Percentiles rank a stretch among this genome's conserved stretches.
Evolutionary conservation across 2,797 vertebrate species (phyloP).

Genomic region (Ptychobarbus kaznakovi): DNA sequence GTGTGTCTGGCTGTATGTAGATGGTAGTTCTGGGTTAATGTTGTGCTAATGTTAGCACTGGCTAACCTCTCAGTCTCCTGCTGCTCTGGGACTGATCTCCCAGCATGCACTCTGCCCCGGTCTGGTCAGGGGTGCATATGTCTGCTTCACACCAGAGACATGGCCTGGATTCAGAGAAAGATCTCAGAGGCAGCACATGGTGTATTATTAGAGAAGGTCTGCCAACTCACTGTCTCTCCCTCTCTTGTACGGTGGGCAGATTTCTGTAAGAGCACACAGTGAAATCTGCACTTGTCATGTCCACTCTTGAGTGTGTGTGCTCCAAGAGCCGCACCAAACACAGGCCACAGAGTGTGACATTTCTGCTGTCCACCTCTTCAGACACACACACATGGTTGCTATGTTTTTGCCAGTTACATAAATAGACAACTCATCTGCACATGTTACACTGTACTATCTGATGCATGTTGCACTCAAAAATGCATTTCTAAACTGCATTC

Average conservation of each 20-base stretch:
- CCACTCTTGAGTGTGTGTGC: not conserved
- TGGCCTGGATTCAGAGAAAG: conserved; percentile 42
- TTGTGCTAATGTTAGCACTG: conserved; percentile 4
- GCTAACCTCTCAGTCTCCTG: conserved; percentile 6
- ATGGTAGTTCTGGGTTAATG: conserved; percentile 1
- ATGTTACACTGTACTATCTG: not conserved
- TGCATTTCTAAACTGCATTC: not conserved
- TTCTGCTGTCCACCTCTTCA: not conserved
- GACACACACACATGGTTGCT: not conserved
- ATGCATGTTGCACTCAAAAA: not conserved
- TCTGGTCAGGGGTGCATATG: conserved; percentile 48
- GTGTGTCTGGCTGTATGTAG: not conserved
- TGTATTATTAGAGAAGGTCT: conserved; percentile 33
- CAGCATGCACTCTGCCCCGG: conserved; percentile 52
- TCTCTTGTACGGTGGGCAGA: conserved; percentile 14
- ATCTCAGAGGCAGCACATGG: not conserved
- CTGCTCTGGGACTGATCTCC: conserved; percentile 36
- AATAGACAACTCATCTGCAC: not conserved
- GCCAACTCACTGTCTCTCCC: not conserved
- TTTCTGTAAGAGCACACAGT: conserved; percentile 12
- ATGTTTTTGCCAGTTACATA: not conserved
- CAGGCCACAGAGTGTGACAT: not conserved
- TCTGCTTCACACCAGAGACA: conserved; percentile 42
- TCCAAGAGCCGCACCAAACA: conserved; percentile 20
- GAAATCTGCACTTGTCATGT: conserved; percentile 43